Base-by-base conservation (phyloP, 2,888 invertebrate species). In the Pimpla rufipes region DNA sequence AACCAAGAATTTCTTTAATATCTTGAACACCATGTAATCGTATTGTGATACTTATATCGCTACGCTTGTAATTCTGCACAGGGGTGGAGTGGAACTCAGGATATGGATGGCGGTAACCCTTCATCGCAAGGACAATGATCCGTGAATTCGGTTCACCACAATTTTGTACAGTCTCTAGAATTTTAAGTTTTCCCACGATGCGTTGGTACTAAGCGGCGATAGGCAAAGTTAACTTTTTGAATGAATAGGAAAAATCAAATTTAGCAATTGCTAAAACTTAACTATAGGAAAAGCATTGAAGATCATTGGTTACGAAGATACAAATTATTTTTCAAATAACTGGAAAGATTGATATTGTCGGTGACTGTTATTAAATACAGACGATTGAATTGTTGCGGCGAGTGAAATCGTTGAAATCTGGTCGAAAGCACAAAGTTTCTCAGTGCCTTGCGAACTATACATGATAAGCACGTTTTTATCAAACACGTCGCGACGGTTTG, bases 21-120 rank as follows among this genome's bases (percentile, higher is more conserved):
- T 29, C 29, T 29, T 29, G 29, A 57, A 57, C 13, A 29, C 23
- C 3, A 16, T 23, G 0, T 37, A 18, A 13, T 18, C 37, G 4
- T 40, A 18, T 18, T 11, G n/a, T 16, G 23, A 16, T 52, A 71
- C n/a, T 71, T 45, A 23, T 71, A 42, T 18, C 8, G 0, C 5
- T 66, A 13, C 21, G 5, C 57, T 73, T 77, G 21, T 29, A 45
- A 16, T 64, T 70, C 62, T 57, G 1, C 8, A 71, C 94, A 97
- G 97, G 91, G 96, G 97, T 73, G 98, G 98, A 52, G 95, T 97
- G 29, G 97, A 98, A 91, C 95, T 98, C 64, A 95, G 97, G 76
- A 94, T 98, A 84, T 98, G 98, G 98, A 96, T 96, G 84, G 96
- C 97, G 0, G 96, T 98, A 75, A 93, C 95, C 80, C 76, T 84